Base-by-base conservation (phyloP, 2,888 invertebrate genomes). In the Perdita meconis region DNA sequence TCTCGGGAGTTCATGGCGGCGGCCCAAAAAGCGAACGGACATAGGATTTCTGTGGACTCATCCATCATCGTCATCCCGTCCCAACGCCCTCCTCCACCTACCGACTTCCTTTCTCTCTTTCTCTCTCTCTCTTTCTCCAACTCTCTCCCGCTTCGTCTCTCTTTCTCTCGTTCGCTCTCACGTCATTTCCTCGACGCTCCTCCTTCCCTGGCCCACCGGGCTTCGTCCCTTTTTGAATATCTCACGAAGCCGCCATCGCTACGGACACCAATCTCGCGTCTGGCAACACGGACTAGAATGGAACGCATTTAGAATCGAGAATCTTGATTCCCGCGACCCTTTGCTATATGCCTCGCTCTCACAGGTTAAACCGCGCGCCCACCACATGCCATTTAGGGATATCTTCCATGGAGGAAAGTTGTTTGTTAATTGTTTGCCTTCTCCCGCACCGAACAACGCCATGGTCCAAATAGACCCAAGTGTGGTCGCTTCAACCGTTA, bases 51-150 rank as follows among this genome's bases (percentile, higher is more conserved):
- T 89, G 88, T 89, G 87, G 89, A 87, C 89, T 60, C 89, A 92
- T 92, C 88, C 91, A 90, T 92, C 92, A 92, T 92, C 92, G 91
- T 92, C 92, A 91, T 86, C 64, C 87, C 87, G 84, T 87, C 86
- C 87, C 86, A 86, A 85, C 87, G 84, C 86, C 88, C 88, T 88
- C 85, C 86, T 83, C 78, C 83, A 66, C n/a, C n/a, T n/a, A 73
- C 69, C 76, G 55, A 67, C 83, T 81, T 78, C 70, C 84, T 80
- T 83, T 76, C 79, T 57, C 63, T 24, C 47, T 47, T 59, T 19
- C 64, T 13, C 42, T 13, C 44, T 5, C 36, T 6, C 42, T 42
- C 42, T 0, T 24, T 26, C 38, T 1, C 40, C 34, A n/a, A n/a
- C n/a, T n/a, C n/a, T n/a, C n/a, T n/a, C 13, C 50, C 42, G 0